Evolutionary conservation across 2,113 vertebrate genomes (phyloP).

Genomic region (Monopterus albus): DNA sequence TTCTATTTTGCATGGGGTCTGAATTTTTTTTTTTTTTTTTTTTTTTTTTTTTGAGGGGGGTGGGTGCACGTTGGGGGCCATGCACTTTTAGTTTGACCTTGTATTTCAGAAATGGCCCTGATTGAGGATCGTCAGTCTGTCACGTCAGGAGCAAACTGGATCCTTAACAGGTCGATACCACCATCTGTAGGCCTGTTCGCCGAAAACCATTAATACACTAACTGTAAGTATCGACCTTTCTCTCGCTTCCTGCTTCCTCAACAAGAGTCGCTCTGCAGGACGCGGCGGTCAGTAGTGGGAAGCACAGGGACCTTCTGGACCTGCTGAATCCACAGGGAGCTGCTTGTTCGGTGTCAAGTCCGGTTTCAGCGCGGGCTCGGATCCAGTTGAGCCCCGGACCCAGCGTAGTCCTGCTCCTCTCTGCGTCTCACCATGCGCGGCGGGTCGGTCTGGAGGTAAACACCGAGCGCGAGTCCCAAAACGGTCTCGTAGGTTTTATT

Average conservation of each 20-base stretch:
- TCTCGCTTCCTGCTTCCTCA: conserved; percentile 63
- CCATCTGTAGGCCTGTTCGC: too few species aligned
- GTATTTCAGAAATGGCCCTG: too few species aligned
- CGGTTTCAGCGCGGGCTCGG: neutral
- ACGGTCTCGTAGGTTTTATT: conserved; percentile 17
- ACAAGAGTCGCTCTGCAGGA: neutral
- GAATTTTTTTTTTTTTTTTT: too few species aligned
- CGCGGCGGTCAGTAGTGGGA: neutral
- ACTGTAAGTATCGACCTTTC: too few species aligned
- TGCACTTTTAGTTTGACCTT: too few species aligned
- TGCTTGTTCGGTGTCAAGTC: neutral
- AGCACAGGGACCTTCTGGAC: neutral
- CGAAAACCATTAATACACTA: too few species aligned
- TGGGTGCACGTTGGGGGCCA: too few species aligned
- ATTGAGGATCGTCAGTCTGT: too few species aligned
- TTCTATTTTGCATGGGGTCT: too few species aligned
- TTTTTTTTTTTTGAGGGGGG: too few species aligned
- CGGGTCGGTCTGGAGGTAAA: conserved; percentile 22
- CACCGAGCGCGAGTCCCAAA: conserved; percentile 40
- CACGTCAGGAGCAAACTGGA: too few species aligned
- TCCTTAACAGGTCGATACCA: too few species aligned
- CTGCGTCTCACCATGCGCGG: conserved; percentile 20
- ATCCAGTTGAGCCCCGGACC: neutral
- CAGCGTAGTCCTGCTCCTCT: neutral
- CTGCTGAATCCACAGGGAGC: neutral